Percentiles rank a stretch among this genome's conserved stretches.
Evolutionary conservation across 2,888 invertebrate species (phyloP).

Genomic region (Synanthedon formicaeformis): DNA sequence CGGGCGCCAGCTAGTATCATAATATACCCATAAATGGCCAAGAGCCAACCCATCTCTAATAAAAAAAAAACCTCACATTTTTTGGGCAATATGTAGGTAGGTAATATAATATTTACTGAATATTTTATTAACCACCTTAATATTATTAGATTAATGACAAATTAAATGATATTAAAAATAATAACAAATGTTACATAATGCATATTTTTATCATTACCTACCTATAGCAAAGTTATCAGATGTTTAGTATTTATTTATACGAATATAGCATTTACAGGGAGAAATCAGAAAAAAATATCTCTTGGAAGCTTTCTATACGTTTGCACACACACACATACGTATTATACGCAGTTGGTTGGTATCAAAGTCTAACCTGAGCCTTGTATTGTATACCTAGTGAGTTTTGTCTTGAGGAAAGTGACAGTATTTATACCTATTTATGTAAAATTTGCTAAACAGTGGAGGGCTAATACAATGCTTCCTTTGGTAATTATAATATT

Average conservation of each 20-base stretch:
- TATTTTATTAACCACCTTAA: too few relatives aligned
- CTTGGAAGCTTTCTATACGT: slow-evolving; percentile 2
- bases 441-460: slow-evolving; percentile 13
- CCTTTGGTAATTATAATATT: neutral
- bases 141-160: too few relatives aligned
- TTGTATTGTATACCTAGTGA: too few relatives aligned
- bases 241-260: too few relatives aligned
- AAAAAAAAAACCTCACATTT: neutral
- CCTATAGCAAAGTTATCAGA: too few relatives aligned
- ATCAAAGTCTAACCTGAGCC: slow-evolving; percentile 58
- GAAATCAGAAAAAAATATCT: too few relatives aligned
- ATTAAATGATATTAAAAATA: too few relatives aligned
- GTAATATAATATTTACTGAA: slow-evolving; percentile 6
- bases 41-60: neutral
- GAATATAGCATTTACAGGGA: too few relatives aligned
- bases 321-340: slow-evolving; percentile 29
- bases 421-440: slow-evolving; percentile 13
- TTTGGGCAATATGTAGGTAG: slow-evolving; percentile 25
- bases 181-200: too few relatives aligned
- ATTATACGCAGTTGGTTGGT: slow-evolving; percentile 32
- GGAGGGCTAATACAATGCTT: neutral
- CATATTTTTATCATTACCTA: too few relatives aligned
- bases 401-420: slow-evolving; percentile 10
- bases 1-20: too few relatives aligned
- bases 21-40: neutral